Evolutionary conservation across 2,113 vertebrate species (phyloP).

Genomic region (Origma solitaria): DNA sequence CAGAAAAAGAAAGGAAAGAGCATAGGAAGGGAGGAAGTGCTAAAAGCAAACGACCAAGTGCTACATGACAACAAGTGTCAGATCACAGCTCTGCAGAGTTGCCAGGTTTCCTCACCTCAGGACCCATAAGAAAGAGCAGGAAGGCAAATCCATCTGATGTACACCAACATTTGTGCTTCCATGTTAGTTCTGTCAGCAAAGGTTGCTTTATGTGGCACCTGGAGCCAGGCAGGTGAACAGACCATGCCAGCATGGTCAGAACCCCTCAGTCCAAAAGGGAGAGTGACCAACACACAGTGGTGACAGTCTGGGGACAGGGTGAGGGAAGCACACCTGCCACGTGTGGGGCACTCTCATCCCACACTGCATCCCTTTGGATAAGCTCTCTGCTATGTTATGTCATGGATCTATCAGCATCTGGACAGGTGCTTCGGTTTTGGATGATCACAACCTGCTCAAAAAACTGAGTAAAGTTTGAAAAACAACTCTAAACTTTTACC

Average conservation of each 20-base stretch:
- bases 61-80: neutral
- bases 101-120: neutral
- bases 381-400: neutral
- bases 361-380: neutral
- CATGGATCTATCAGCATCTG: neutral
- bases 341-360: neutral
- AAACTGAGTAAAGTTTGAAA: neutral
- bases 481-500: neutral
- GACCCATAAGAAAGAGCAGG: neutral
- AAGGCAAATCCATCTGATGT: neutral
- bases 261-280: neutral
- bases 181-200: neutral
- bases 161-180: neutral
- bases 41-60: neutral
- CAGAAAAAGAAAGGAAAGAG: neutral
- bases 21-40: neutral
- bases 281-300: neutral
- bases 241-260: neutral
- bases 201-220: neutral
- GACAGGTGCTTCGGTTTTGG: neutral
- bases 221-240: neutral
- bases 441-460: neutral
- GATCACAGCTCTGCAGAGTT: neutral
- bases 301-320: neutral
- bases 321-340: neutral